These are phyloP conservation scores for Haliclona indistincta DNA, from an alignment of 37 sponge, comb jelly and placozoan genomes.

Conservation along the genomic window DNA sequence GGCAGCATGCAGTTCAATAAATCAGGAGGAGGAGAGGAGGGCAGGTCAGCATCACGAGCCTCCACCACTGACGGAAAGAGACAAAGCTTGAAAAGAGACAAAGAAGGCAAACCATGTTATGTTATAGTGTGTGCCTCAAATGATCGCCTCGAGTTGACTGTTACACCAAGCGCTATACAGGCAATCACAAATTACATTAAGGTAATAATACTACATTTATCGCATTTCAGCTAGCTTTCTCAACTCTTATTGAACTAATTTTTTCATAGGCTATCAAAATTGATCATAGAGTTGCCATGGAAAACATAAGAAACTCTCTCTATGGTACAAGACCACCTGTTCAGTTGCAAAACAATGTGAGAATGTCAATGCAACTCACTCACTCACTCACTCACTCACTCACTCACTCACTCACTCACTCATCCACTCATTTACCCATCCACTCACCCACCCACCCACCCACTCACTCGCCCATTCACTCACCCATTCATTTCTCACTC, in stretches of 20 bases:
- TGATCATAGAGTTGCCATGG: not conserved
- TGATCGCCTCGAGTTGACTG: slow-evolving; percentile 22
- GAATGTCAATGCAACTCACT: no score
- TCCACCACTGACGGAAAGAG: no score
- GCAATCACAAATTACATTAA: not conserved
- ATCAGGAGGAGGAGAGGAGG: no score
- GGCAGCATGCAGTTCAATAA: no score
- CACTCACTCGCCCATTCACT: no score
- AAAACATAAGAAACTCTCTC: not conserved
- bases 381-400: no score
- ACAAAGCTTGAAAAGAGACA: not conserved
- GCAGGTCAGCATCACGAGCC: no score
- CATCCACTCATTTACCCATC: no score
- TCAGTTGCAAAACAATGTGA: slow-evolving; percentile 12
- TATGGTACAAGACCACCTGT: not conserved
- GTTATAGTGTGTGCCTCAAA: slow-evolving; percentile 10
- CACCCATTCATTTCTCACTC: not conserved
- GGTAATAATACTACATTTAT: no score
- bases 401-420: no score
- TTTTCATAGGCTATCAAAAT: not conserved
- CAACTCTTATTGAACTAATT: not conserved
- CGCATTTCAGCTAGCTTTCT: no score
- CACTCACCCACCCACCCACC: no score
- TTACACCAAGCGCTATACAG: slow-evolving; percentile 11
- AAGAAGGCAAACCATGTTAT: not conserved